Percentiles rank a stretch among this genome's conserved stretches.
Conservation (phyloP, 2,888 invertebrate genomes). For the Proisotoma minuta region DNA sequence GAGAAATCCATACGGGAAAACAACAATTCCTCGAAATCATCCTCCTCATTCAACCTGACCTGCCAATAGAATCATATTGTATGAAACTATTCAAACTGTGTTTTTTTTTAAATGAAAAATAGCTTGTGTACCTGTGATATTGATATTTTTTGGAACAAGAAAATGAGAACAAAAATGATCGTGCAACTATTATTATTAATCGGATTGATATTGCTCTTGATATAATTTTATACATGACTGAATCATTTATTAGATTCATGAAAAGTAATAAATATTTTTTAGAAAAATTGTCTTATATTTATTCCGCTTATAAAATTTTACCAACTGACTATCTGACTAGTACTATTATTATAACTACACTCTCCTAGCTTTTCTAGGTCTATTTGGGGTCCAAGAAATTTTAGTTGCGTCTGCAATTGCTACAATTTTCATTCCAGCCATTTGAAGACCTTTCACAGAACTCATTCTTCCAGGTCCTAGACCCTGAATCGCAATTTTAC, state of each 20-base stretch:
- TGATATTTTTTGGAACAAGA: no score
- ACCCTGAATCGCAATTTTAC: slow-evolving; percentile 74
- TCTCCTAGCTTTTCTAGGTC: slow-evolving; percentile 78
- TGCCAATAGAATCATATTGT: no score
- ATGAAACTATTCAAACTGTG: no score
- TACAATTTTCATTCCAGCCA: slow-evolving; percentile 82
- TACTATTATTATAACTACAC: slow-evolving; percentile 54
- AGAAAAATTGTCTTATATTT: not conserved
- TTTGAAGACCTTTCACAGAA: slow-evolving; percentile 85
- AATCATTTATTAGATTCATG: not conserved
- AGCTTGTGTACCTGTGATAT: no score
- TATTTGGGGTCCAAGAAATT: slow-evolving; percentile 74
- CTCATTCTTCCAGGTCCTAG: slow-evolving; percentile 89
- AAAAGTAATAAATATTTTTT: not conserved
- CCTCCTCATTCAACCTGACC: no score
- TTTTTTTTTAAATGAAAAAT: no score
- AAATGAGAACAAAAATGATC: no score
- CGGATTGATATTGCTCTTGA: slow-evolving; percentile 14
- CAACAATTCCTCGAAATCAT: slow-evolving; percentile 34
- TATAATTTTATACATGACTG: not conserved
- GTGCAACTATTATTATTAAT: no score
- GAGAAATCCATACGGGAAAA: slow-evolving; percentile 35
- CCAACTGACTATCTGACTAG: not conserved
- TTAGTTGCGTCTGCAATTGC: slow-evolving; percentile 89
- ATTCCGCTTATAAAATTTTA: not conserved